These are phyloP conservation scores for Sebastes nivosus DNA, from an alignment of 2,797 vertebrate genomes.

Conservation along the genomic window DNA sequence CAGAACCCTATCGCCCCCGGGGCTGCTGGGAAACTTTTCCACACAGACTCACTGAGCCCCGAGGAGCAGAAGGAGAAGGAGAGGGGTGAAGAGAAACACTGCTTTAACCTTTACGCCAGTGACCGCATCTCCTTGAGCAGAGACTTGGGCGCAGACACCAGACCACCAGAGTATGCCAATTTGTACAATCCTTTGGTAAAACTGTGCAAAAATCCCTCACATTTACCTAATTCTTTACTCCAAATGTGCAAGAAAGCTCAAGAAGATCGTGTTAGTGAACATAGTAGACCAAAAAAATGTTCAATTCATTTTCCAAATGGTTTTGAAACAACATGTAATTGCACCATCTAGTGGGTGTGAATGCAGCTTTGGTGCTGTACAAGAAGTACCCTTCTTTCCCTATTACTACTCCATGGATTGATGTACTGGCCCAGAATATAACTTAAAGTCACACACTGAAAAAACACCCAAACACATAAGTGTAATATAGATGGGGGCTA, in stretches of 20 bases:
- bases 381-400: neutral
- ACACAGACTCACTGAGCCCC: slow-evolving; percentile 83
- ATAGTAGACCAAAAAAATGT: neutral
- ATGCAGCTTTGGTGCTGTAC: neutral
- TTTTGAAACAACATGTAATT: slow-evolving; percentile 15
- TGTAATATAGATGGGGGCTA: slow-evolving; percentile 25
- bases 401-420: neutral
- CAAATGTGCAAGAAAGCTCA: neutral
- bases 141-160: slow-evolving; percentile 95
- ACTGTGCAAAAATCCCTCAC: neutral
- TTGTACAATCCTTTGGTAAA: neutral
- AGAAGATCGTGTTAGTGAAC: neutral
- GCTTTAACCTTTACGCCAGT: slow-evolving; percentile 96
- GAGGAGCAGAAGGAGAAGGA: slow-evolving; percentile 93
- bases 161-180: slow-evolving; percentile 95
- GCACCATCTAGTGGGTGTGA: slow-evolving; percentile 55
- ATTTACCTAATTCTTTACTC: neutral
- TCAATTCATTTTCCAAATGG: neutral
- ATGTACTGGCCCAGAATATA: slow-evolving; percentile 5
- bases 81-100: slow-evolving; percentile 93
- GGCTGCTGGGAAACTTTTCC: slow-evolving; percentile 92
- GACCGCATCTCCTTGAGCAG: slow-evolving; percentile 97
- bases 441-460: slow-evolving; percentile 16
- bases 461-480: slow-evolving; percentile 6
- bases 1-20: slow-evolving; percentile 91